Evolutionary conservation across 2,797 vertebrate genomes (phyloP), one percentile per base, ranked within the genome.

Genomic region (Ibycter americanus): DNA sequence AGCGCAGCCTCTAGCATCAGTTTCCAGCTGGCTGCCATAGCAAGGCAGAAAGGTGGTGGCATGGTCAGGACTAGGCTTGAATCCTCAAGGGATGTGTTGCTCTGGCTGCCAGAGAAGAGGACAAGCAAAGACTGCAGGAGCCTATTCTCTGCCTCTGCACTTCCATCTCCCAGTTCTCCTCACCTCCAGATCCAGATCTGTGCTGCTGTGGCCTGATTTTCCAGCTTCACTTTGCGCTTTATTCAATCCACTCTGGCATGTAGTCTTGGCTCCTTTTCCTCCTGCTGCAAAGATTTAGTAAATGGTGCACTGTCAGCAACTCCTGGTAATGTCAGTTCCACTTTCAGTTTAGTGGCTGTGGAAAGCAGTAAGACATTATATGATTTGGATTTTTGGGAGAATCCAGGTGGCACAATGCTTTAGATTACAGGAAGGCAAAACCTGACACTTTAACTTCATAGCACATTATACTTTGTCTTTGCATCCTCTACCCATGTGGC

Each of bases 1-100:
- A 55, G 42, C 0, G 0, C n/a, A 84, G 61, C 32, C 26, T 71
- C 23, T 44, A 34, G 29, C 1, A 1, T 25, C 46, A 78, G 7
- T 55, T 93, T 91, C 66, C 73, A 80, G 6, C 55, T 66, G 46
- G 55, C 10, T 29, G 51, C 19, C n/a, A 44, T 2, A 72, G 18
- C 40, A 65, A 80, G 38, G n/a, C 15, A 68, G 56, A 42, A 67
- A 25, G 32, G 18, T 34, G 26, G 40, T 67, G 42, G 29, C 23
- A 36, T 29, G 44, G 10, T 52, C 58, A 67, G 40, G 49, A 22
- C 62, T 72, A 47, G 44, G 21, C 46, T 72, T 59, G 31, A 72
- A 74, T 87, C 20, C 32, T 78, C 40, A 85, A 51, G 36, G 19
- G 40, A 36, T 22, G 31, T 42, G 47, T 36, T 11, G 6, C 36